Evolutionary conservation across 2,113 vertebrate genomes (phyloP).

Genomic region (Amia ocellicauda): DNA sequence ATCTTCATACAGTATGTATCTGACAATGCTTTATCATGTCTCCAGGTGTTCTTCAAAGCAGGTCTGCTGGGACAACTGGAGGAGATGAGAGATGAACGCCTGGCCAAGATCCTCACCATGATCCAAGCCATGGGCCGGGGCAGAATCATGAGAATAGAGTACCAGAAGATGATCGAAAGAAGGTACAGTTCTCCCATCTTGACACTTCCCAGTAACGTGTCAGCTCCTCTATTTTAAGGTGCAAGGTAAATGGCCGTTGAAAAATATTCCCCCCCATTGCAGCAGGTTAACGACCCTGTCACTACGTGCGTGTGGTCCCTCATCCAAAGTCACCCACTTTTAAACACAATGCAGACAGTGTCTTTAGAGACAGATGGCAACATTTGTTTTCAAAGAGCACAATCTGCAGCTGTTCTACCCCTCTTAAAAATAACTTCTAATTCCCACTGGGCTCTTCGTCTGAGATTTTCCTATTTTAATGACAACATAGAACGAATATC

Average conservation of each 20-base stretch:
- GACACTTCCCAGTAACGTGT: too few species aligned
- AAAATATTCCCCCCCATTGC: too few species aligned
- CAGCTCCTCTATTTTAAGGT: too few species aligned
- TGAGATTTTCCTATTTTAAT: constrained; percentile 21
- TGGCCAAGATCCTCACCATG: constrained; percentile 57
- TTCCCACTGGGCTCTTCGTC: constrained; percentile 32
- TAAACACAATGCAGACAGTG: constrained; percentile 33
- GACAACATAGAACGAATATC: constrained; percentile 33
- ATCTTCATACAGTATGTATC: too few species aligned
- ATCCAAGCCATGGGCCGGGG: constrained; percentile 52
- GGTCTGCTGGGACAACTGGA: constrained; percentile 63
- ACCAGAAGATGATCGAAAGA: constrained; percentile 55
- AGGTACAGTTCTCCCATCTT: too few species aligned
- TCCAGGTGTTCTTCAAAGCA: constrained; percentile 58
- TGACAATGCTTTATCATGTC: too few species aligned
- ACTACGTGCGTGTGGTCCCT: constrained; percentile 35
- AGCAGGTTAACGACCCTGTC: too few species aligned
- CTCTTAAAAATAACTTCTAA: constrained; percentile 39
- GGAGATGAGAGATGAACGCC: constrained; percentile 54
- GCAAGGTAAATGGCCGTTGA: too few species aligned
- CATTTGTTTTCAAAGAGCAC: constrained; percentile 29
- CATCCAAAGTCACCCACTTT: constrained; percentile 27
- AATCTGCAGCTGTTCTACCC: constrained; percentile 32
- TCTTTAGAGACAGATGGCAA: constrained; percentile 38
- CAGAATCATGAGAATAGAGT: constrained; percentile 61